A percentile compares a stretch with the other conserved stretches of the same genome.
Conservation (phyloP, 2,888 invertebrate species). For the Amblyjoppa fuscipennis region DNA sequence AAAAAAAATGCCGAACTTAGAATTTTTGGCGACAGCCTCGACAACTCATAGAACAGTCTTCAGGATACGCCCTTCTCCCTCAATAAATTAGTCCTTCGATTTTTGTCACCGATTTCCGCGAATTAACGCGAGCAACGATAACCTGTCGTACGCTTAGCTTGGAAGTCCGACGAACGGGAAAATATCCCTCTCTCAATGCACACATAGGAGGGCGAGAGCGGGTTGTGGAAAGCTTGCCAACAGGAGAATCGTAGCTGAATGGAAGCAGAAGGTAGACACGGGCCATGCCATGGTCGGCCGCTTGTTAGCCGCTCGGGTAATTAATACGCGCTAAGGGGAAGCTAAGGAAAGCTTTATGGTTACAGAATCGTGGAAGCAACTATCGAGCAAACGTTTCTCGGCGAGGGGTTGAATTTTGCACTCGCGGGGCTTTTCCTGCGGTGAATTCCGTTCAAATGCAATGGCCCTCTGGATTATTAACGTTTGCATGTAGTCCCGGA, state of each 20-base stretch:
- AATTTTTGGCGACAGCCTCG: too few relatives aligned
- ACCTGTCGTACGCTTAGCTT: too few relatives aligned
- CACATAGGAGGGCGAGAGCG: too few relatives aligned
- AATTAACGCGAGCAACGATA: too few relatives aligned
- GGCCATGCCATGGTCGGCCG: constrained; percentile 65
- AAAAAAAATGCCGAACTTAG: too few relatives aligned
- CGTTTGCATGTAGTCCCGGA: not conserved
- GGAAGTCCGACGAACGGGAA: too few relatives aligned
- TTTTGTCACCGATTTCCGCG: too few relatives aligned
- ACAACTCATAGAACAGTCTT: too few relatives aligned
- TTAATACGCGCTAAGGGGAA: constrained; percentile 72
- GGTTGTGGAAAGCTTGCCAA: not conserved
- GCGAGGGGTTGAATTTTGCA: constrained; percentile 44
- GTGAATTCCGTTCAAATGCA: constrained; percentile 19
- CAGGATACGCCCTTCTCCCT: too few relatives aligned
- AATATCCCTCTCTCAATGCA: too few relatives aligned
- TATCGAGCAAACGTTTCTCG: constrained; percentile 74
- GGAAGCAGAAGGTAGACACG: not conserved
- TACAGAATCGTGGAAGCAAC: constrained; percentile 51
- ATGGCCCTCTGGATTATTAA: constrained; percentile 25
- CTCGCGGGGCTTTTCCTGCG: constrained; percentile 31
- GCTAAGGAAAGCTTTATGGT: constrained; percentile 5
- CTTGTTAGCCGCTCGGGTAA: constrained; percentile 76
- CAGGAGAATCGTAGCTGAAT: too few relatives aligned
- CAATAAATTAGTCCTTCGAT: too few relatives aligned